phyloP scores from a whole-genome alignment of 2,113 vertebrate species.

The Rhabdornis inornatus region DNA sequence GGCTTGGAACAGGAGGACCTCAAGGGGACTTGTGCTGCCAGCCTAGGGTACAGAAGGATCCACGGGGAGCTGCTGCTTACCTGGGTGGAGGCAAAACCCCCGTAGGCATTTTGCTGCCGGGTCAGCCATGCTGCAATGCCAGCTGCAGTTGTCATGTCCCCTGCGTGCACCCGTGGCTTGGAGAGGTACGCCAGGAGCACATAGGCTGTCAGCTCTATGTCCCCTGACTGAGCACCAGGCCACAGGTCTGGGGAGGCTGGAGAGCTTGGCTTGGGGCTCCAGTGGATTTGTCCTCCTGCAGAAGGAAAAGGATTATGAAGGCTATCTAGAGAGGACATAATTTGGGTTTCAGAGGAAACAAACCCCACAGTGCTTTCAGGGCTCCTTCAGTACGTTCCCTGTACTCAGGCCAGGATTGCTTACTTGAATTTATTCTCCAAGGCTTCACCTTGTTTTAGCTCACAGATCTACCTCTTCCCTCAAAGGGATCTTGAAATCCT shows the following conservation, averaged over 20 bases:
- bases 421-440: neutral
- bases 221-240: constrained; percentile 8
- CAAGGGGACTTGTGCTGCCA: neutral
- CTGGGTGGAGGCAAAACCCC: constrained; percentile 88
- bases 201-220: constrained; percentile 78
- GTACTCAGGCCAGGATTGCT: neutral
- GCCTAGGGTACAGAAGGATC: neutral
- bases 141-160: constrained; percentile 67
- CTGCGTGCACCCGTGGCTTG: constrained; percentile 40
- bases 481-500: neutral
- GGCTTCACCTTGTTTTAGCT: neutral
- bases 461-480: neutral
- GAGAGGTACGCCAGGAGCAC: constrained; percentile 73
- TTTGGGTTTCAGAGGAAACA: neutral
- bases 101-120: constrained; percentile 77
- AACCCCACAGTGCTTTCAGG: neutral
- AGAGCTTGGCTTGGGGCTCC: constrained; percentile 44
- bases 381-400: neutral
- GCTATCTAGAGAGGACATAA: neutral
- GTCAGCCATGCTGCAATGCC: constrained; percentile 78
- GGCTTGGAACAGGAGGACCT: neutral
- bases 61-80: constrained; percentile 35
- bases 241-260: constrained; percentile 24
- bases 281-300: constrained; percentile 59
- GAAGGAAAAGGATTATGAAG: constrained; percentile 55